These are phyloP conservation scores for Corvus cornix DNA, from an alignment of 2,113 vertebrate species.

Conservation along the genomic window DNA sequence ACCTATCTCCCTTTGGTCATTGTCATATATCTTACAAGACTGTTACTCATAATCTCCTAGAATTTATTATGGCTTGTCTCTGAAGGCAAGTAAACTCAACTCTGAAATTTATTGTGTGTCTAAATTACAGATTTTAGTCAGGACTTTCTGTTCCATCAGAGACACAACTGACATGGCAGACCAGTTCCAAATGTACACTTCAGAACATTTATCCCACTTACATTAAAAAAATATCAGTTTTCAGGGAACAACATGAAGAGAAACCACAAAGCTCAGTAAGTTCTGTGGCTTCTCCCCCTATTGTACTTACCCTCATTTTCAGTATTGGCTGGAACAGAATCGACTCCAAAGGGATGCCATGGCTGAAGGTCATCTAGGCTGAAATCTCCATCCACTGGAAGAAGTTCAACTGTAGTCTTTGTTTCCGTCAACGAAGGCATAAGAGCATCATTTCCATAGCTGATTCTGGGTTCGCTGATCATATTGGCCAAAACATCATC, in stretches of 20 bases:
- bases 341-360: conserved; percentile 91
- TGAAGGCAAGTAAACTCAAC: not conserved
- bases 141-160: not conserved
- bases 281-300: not conserved
- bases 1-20: not conserved
- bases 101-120: not conserved
- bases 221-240: not conserved
- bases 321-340: conserved; percentile 91
- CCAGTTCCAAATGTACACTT: not conserved
- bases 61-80: not conserved
- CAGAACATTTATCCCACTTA: not conserved
- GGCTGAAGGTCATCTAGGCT: conserved; percentile 88
- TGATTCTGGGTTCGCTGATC: conserved; percentile 92
- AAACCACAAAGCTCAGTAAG: not conserved
- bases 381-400: conserved; percentile 86
- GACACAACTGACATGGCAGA: not conserved
- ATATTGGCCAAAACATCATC: conserved; percentile 93
- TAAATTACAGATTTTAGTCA: not conserved
- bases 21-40: not conserved
- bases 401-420: conserved; percentile 87
- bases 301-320: conserved; percentile 88
- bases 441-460: conserved; percentile 96
- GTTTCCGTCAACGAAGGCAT: conserved; percentile 93
- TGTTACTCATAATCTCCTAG: not conserved
- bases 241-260: not conserved